These are phyloP conservation scores for Penaeus monodon DNA, from an alignment of 2,888 invertebrate species.

Conservation along the genomic window DNA sequence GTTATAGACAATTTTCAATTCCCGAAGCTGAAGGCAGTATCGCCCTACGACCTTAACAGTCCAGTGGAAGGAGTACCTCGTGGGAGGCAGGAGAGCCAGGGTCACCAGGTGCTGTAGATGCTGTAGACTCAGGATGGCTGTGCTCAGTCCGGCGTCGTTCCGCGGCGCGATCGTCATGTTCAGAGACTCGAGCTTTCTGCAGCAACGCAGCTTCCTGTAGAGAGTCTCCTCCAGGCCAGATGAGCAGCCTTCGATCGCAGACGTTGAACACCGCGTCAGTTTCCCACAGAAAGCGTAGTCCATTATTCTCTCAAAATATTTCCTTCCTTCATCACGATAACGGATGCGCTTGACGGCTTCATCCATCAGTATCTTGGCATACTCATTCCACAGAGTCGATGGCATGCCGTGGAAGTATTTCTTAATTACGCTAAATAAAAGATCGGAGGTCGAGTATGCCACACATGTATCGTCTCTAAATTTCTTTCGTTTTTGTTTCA, in stretches of 20 bases:
- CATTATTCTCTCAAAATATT: not conserved
- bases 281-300: slow-evolving; percentile 36
- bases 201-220: slow-evolving; percentile 22
- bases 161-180: slow-evolving; percentile 30
- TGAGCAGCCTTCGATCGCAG: slow-evolving; percentile 22
- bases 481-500: not conserved
- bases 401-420: slow-evolving; percentile 19
- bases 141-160: slow-evolving; percentile 2
- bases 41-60: slow-evolving; percentile 26
- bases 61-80: slow-evolving; percentile 49
- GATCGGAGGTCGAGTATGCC: not conserved
- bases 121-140: slow-evolving; percentile 20
- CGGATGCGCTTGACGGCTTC: not conserved
- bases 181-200: slow-evolving; percentile 27
- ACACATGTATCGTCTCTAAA: slow-evolving; percentile 9
- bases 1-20: slow-evolving; percentile 38
- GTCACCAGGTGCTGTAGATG: slow-evolving; percentile 26
- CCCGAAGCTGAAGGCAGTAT: slow-evolving; percentile 26
- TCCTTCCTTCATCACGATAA: not conserved
- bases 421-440: not conserved
- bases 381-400: slow-evolving; percentile 15
- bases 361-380: slow-evolving; percentile 5
- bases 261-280: slow-evolving; percentile 33
- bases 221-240: slow-evolving; percentile 9
- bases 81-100: slow-evolving; percentile 36